Conservation (phyloP, 2,797 vertebrate genomes). For the Mallotus villosus region DNA sequence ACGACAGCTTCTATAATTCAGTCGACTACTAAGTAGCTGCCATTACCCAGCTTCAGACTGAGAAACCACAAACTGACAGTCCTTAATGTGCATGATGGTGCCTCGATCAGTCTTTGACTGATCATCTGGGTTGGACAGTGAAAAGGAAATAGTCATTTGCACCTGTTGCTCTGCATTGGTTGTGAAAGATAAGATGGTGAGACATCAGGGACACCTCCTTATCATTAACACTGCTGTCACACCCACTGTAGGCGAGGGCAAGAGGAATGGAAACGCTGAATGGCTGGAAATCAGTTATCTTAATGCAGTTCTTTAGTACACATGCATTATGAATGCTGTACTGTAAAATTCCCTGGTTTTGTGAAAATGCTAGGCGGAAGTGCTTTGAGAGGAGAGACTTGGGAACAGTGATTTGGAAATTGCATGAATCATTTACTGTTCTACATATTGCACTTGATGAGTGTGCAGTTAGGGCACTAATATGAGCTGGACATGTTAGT, state of each 20-base stretch:
- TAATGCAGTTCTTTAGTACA: slow-evolving; percentile 73
- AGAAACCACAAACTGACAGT: slow-evolving; percentile 59
- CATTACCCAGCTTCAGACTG: slow-evolving; percentile 26
- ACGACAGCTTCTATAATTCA: slow-evolving; percentile 32
- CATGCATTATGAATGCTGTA: slow-evolving; percentile 72
- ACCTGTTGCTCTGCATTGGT: slow-evolving; percentile 49
- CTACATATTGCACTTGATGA: slow-evolving; percentile 26
- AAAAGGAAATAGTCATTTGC: slow-evolving; percentile 57
- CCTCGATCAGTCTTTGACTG: slow-evolving; percentile 55
- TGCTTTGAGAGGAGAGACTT: slow-evolving; percentile 30
- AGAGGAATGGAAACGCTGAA: slow-evolving; percentile 53
- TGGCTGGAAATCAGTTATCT: slow-evolving; percentile 59
- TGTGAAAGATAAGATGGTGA: slow-evolving; percentile 56
- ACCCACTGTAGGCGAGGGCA: slow-evolving; percentile 45
- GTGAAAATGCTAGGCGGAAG: slow-evolving; percentile 42
- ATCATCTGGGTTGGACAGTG: slow-evolving; percentile 45
- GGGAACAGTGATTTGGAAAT: slow-evolving; percentile 40
- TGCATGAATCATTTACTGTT: slow-evolving; percentile 58
- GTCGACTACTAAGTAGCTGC: slow-evolving; percentile 38
- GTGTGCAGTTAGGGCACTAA: slow-evolving; percentile 20
- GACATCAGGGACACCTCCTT: slow-evolving; percentile 42
- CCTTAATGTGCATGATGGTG: slow-evolving; percentile 42
- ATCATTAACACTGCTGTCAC: slow-evolving; percentile 28
- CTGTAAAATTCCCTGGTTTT: slow-evolving; percentile 54
- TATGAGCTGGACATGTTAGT: slow-evolving; percentile 2